Conservation (phyloP, 2,113 vertebrate species). For the Macaca nemestrina region DNA sequence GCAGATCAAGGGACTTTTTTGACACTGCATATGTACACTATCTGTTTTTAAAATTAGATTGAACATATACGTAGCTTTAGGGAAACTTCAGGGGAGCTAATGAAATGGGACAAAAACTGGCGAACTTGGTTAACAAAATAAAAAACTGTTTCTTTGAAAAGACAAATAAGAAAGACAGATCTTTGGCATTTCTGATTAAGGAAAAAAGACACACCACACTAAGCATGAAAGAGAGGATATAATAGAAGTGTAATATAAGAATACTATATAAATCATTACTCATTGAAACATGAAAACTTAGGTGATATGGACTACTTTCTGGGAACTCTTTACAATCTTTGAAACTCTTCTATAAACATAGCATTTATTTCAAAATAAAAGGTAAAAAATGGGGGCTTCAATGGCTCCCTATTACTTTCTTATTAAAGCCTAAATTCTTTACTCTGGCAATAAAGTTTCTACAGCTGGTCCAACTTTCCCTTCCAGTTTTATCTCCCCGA, state of each 20-base stretch:
- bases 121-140: neutral
- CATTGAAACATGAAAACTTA: neutral
- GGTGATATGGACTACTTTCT: neutral
- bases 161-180: neutral
- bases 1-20: neutral
- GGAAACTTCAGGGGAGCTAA: neutral
- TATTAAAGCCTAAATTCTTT: neutral
- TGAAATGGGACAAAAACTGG: neutral
- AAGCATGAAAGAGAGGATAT: neutral
- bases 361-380: slow-evolving; percentile 28
- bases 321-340: slow-evolving; percentile 11
- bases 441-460: neutral
- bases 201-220: neutral
- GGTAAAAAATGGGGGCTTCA: neutral
- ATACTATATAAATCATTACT: neutral
- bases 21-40: neutral
- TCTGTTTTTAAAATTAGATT: neutral
- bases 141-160: slow-evolving; percentile 2
- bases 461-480: neutral
- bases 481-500: neutral
- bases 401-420: neutral
- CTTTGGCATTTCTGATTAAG: neutral
- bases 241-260: neutral
- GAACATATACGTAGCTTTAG: neutral
- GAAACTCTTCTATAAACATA: neutral